Conservation (phyloP, 2,888 invertebrate species). For the Agrenia bidenticulata region DNA sequence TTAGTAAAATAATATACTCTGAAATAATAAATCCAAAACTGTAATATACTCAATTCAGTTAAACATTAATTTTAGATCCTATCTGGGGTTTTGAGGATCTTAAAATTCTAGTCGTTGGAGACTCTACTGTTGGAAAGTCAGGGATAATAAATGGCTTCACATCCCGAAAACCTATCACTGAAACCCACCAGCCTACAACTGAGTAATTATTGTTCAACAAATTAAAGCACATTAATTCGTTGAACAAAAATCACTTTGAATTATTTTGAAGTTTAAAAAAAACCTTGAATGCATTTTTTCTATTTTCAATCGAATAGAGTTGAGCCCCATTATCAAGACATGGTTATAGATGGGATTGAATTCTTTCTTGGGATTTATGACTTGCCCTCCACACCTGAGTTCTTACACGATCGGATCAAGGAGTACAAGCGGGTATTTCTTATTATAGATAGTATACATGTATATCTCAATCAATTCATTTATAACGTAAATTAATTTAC, state of each 20-base stretch:
- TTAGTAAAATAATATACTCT: neutral
- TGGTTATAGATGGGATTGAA: constrained; percentile 71
- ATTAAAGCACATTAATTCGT: too few relatives aligned
- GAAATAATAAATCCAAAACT: neutral
- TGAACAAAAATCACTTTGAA: too few relatives aligned
- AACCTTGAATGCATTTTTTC: neutral
- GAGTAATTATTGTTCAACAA: constrained; percentile 61
- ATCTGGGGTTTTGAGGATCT: constrained; percentile 54
- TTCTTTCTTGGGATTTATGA: constrained; percentile 54
- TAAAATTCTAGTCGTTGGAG: constrained; percentile 84
- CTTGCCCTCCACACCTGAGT: constrained; percentile 2
- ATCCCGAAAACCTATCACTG: constrained; percentile 72
- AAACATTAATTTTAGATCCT: constrained; percentile 24
- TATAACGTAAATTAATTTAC: neutral
- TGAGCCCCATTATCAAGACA: constrained; percentile 60
- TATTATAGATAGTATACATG: neutral
- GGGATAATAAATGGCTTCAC: constrained; percentile 84
- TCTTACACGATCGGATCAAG: constrained; percentile 14
- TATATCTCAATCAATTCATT: neutral
- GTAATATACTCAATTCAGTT: neutral
- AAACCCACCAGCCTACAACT: constrained; percentile 81
- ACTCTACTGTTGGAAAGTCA: constrained; percentile 89
- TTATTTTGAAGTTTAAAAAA: constrained; percentile 3
- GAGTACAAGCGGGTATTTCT: constrained; percentile 5
- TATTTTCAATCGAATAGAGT: constrained; percentile 4